Base-by-base conservation (phyloP, 2,113 vertebrate species). In the Gavialis gangeticus region DNA sequence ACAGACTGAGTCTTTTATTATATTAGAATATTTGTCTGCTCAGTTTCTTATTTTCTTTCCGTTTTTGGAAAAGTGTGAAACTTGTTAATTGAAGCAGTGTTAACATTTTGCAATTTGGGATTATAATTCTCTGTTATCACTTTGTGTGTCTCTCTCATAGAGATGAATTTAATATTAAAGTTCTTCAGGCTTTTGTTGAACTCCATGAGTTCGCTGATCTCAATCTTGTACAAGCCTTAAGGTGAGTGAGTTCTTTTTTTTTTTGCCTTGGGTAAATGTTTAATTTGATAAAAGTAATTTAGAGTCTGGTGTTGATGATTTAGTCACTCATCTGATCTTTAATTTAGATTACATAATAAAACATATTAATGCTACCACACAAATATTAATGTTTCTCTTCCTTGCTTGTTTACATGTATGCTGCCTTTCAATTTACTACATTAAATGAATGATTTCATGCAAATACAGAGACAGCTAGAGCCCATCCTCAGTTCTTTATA, bases 121-220 rank as follows among this genome's bases (percentile, higher is more conserved):
- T 17, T 57, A 10, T 87, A 28, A 96, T 60, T 34, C 14, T 66
- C 69, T 78, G 0, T 87, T 88, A 76, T 22, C 2, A 6, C 75
- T 92, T 85, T 46, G 62, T 75, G 80, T 87, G 76, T 95, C 59
- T 91, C 75, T 94, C 93, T 93, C 57, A 79, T 66, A 99, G 99
- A 97, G 99, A 99, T 88, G 99, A 99, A 79, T 99, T 99, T 98
- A 99, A 99, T 97, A 99, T 99, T 97, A 99, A 99, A 97, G 99
- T 99, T 96, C 98, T 99, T 81, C 99, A 99, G 94, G 99, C 99
- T 24, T 99, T 99, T 91, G 99, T 99, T 89, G 99, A 99, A 97
- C 99, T 99, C 95, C 99, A 99, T 85, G 99, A 99, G 97, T 99
- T 99, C 97, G 99, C 99, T 17, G 99, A 99, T 97, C 99, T 99